These are phyloP conservation scores for Cheilosia vulpina DNA, from an alignment of 2,888 invertebrate species.

Conservation along the genomic window DNA sequence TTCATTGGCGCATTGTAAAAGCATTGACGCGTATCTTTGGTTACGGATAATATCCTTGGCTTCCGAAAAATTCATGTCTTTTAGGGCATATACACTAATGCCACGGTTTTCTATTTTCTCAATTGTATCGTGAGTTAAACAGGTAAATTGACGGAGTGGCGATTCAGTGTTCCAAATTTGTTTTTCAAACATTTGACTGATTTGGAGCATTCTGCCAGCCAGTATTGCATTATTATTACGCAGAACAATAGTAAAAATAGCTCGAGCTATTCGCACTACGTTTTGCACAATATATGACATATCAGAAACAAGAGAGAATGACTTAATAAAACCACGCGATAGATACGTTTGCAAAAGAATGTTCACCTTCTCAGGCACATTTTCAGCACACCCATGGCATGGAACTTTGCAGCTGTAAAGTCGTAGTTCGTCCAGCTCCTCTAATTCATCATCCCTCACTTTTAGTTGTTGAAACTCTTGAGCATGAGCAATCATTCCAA, in stretches of 20 bases:
- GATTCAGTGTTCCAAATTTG: constrained; percentile 95
- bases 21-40: constrained; percentile 87
- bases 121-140: constrained; percentile 90
- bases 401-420: constrained; percentile 90
- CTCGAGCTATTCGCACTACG: constrained; percentile 94
- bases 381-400: constrained; percentile 93
- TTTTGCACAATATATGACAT: constrained; percentile 87
- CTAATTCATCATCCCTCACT: constrained; percentile 96
- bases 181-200: constrained; percentile 97
- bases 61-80: constrained; percentile 94
- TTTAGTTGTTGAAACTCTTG: constrained; percentile 98
- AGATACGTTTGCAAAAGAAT: constrained; percentile 96
- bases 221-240: constrained; percentile 95
- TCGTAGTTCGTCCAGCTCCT: constrained; percentile 92
- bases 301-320: constrained; percentile 82
- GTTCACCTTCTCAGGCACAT: constrained; percentile 96
- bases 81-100: constrained; percentile 89
- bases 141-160: constrained; percentile 93
- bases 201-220: constrained; percentile 91
- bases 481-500: constrained; percentile 95
- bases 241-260: constrained; percentile 96
- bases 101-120: constrained; percentile 92
- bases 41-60: constrained; percentile 92
- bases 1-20: constrained; percentile 93
- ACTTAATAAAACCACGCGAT: constrained; percentile 90